phyloP scores from a whole-genome alignment of 2,888 invertebrate genomes.

The Argynnis bischoffii region DNA sequence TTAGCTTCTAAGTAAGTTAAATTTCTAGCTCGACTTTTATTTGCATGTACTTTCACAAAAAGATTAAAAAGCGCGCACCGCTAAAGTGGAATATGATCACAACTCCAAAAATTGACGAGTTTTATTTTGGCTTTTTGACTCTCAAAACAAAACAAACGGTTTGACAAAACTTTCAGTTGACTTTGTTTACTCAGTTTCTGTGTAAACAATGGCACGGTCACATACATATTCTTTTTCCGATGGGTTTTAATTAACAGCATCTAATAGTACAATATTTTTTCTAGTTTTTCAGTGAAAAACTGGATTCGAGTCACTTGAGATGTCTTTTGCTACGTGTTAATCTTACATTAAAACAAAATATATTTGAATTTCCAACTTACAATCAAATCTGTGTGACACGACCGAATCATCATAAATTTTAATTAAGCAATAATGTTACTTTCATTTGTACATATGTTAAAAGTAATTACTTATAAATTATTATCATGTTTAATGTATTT shows the following conservation, averaged over 20 bases:
- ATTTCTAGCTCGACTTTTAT: constrained; percentile 24
- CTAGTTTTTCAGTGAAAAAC: no score
- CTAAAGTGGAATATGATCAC: constrained; percentile 32
- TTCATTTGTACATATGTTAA: no score
- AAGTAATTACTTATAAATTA: no score
- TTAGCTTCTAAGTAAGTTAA: constrained; percentile 1
- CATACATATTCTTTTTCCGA: background rate
- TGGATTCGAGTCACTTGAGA: no score
- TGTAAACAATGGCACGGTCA: background rate
- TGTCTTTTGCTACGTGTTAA: no score
- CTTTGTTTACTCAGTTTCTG: constrained; percentile 19
- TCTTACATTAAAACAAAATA: no score
- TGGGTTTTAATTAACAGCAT: constrained; percentile 3
- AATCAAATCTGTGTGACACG: no score
- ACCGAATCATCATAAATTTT: no score
- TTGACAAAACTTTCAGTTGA: constrained; percentile 22
- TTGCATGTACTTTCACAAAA: constrained; percentile 29
- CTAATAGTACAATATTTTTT: no score
- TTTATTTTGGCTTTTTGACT: constrained; percentile 31
- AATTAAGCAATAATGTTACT: no score
- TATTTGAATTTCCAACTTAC: no score
- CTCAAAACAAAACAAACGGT: constrained; percentile 33
- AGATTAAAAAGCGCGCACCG: constrained; percentile 27
- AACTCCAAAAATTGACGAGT: constrained; percentile 32
- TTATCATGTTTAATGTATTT: no score